Base-by-base conservation (phyloP, 2,113 vertebrate species). In the Dromas ardeola region DNA sequence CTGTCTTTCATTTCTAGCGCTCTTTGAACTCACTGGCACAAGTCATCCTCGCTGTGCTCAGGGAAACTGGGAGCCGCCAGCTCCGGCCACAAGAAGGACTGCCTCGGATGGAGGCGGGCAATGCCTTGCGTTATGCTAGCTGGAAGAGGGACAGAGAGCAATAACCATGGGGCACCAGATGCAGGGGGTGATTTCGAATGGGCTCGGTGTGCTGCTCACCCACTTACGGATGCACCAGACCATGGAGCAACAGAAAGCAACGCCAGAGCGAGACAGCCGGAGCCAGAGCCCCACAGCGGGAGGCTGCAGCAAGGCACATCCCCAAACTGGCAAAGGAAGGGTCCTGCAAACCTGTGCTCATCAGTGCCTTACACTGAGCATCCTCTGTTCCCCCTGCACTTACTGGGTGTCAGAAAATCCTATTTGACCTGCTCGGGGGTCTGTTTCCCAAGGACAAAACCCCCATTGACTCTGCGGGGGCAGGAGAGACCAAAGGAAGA, bases 21-120 rank as follows among this genome's bases (percentile, higher is more conserved):
- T 94, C 94, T 97, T 96, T 97, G 96, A 96, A 97, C 91, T 95
- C 84, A 15, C 74, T 94, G 94, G 96, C 94, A 94, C 66, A 13
- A 79, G 5, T 62, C 84, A 91, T 94, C 95, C 77, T 38, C 3
- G 0, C 43, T 4, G 25, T 1, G 3, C 80, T 19, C 58, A 29
- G 58, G 29, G 47, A 80, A 90, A 42, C 15, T 3, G 0, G 4
- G 88, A 88, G 82, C 72, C 1, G 81, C 72, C 86, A 45, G 86
- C 70, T 22, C 65, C 18, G 89, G 76, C 63, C 92, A 16, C 47
- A 2, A 1, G 0, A 72, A 88, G 86, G 45, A 5, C 63, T 16
- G 50, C 55, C 71, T 43, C 3, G 0, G n/a, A 70, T 3, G 4
- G 2, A 82, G 85, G 53, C 5, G 30, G 29, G 63, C 5, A 8